Evolutionary conservation across 1,140 invertebrate genomes (phyloP).

Genomic region (Drosophila hydei): DNA sequence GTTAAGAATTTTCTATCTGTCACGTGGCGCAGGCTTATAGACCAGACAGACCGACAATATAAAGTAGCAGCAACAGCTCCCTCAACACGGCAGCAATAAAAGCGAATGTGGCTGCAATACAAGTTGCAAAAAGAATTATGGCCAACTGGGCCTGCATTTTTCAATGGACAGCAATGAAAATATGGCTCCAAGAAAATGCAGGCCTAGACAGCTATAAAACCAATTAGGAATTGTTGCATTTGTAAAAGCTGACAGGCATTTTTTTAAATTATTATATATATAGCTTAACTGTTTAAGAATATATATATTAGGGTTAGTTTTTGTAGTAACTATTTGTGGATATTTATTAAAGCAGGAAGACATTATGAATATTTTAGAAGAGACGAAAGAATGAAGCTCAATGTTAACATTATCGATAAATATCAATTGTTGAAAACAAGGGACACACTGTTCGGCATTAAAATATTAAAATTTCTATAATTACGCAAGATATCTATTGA

Average conservation of each 20-base stretch:
- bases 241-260: background rate
- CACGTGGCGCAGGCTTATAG: slow-evolving; percentile 17
- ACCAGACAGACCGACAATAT: slow-evolving; percentile 2
- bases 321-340: too few relatives aligned
- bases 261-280: background rate
- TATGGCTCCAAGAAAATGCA: background rate
- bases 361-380: too few relatives aligned
- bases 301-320: too few relatives aligned
- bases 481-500: background rate
- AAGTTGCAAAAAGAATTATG: slow-evolving; percentile 47
- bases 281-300: background rate
- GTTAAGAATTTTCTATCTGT: slow-evolving; percentile 22
- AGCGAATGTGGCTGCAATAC: slow-evolving; percentile 27
- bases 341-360: too few relatives aligned
- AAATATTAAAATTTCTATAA: too few relatives aligned
- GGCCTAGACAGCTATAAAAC: background rate
- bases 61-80: background rate
- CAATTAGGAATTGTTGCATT: slow-evolving; percentile 7
- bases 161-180: slow-evolving; percentile 19
- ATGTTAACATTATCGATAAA: too few relatives aligned
- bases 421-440: too few relatives aligned
- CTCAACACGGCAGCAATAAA: slow-evolving; percentile 24
- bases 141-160: slow-evolving; percentile 27
- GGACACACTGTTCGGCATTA: too few relatives aligned
- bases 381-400: too few relatives aligned